These are phyloP conservation scores for Crocidura indochinensis DNA, from an alignment of 2,797 vertebrate species.

Conservation along the genomic window DNA sequence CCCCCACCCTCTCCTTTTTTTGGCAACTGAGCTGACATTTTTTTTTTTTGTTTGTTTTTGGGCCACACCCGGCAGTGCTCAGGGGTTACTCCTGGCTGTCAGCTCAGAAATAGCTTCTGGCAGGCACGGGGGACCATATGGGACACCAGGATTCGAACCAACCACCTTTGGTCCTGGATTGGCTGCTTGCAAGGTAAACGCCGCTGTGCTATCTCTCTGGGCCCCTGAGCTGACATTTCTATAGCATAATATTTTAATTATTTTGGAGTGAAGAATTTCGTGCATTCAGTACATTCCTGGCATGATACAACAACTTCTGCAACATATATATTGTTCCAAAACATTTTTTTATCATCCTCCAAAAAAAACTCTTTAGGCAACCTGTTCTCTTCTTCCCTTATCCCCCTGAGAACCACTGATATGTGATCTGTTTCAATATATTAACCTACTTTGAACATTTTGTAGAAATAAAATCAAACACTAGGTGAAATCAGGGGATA, in stretches of 20 bases:
- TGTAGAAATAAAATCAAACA: neutral
- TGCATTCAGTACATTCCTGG: neutral
- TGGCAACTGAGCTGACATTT: neutral
- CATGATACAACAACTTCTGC: neutral
- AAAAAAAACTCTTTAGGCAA: neutral
- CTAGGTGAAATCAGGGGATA: neutral
- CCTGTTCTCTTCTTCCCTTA: neutral
- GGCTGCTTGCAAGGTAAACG: too few species aligned
- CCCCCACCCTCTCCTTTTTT: neutral
- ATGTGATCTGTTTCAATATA: neutral
- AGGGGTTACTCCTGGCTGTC: too few species aligned
- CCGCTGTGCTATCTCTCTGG: too few species aligned
- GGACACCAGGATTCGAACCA: too few species aligned
- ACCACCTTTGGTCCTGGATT: too few species aligned
- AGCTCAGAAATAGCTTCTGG: too few species aligned
- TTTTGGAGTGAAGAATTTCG: neutral
- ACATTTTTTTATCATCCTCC: neutral
- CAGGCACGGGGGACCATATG: too few species aligned
- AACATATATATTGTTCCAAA: neutral
- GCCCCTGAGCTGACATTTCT: neutral
- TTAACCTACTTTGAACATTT: conserved; percentile 2
- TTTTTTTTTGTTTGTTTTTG: too few species aligned
- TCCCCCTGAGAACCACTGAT: neutral
- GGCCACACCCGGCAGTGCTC: too few species aligned
- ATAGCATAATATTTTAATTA: neutral